Evolutionary conservation across 1,140 invertebrate genomes (phyloP).

Genomic region (Battus philenor): DNA sequence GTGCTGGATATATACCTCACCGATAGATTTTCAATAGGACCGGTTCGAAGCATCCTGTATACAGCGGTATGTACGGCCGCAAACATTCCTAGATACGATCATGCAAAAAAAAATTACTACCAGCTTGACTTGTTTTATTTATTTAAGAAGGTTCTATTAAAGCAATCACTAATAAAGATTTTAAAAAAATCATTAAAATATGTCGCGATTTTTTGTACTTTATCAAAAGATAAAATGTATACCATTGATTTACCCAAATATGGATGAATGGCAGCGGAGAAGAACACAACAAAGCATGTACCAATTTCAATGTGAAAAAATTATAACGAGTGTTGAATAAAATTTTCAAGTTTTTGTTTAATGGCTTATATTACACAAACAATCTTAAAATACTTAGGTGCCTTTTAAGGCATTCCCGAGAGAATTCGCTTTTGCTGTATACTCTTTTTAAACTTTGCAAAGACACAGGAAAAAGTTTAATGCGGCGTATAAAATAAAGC

Average conservation of each 20-base stretch:
- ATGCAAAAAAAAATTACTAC: too few species aligned
- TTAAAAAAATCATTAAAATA: too few species aligned
- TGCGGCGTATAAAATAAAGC: constrained; percentile 16
- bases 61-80: too few species aligned
- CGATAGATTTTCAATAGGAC: too few species aligned
- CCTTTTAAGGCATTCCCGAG: constrained; percentile 12
- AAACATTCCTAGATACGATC: too few species aligned
- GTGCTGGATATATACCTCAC: too few species aligned
- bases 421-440: constrained; percentile 10
- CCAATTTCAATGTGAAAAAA: constrained; percentile 1
- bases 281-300: neutral
- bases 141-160: too few species aligned
- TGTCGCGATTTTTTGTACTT: too few species aligned
- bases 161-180: too few species aligned
- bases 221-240: too few species aligned
- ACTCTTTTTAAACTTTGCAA: constrained; percentile 13
- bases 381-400: constrained; percentile 12
- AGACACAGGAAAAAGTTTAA: constrained; percentile 15
- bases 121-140: too few species aligned
- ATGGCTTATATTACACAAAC: constrained; percentile 16
- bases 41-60: too few species aligned
- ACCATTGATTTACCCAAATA: constrained; percentile 9
- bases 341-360: constrained; percentile 5
- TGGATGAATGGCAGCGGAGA: neutral
- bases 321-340: constrained; percentile 14